Evolutionary conservation across 1,140 invertebrate genomes (phyloP).

Genomic region (Bombus breviceps): DNA sequence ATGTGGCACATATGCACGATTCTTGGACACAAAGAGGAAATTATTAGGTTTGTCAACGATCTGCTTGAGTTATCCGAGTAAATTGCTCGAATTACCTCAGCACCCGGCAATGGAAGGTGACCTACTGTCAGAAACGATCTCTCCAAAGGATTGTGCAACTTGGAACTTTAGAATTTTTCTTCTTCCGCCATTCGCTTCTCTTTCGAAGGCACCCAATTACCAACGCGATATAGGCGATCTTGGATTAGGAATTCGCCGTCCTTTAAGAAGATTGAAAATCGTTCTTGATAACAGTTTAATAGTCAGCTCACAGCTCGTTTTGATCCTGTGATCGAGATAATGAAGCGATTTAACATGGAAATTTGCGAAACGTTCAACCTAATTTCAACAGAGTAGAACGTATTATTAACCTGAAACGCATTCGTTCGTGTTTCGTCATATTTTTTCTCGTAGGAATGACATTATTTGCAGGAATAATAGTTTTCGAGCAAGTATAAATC

Average conservation of each 20-base stretch:
- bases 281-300: neutral
- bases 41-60: constrained; percentile 48
- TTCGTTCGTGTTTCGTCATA: neutral
- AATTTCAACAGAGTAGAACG: neutral
- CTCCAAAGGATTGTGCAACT: constrained; percentile 11
- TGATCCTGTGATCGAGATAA: neutral
- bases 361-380: neutral
- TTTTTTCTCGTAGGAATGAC: neutral
- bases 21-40: constrained; percentile 53
- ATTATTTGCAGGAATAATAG: neutral
- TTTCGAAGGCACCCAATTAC: neutral
- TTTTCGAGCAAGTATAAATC: neutral
- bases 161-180: neutral
- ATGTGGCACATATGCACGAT: constrained; percentile 10
- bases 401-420: neutral
- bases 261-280: neutral
- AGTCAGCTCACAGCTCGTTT: neutral
- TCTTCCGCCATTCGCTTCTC: neutral
- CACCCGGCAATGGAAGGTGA: constrained; percentile 42
- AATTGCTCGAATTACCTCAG: constrained; percentile 47
- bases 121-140: constrained; percentile 16
- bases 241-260: neutral
- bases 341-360: neutral
- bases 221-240: neutral
- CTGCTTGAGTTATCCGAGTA: constrained; percentile 36